Evolutionary conservation across 2,888 invertebrate species (phyloP), one percentile per base, ranked within the genome.

Genomic region (Pseudococcus viburni): DNA sequence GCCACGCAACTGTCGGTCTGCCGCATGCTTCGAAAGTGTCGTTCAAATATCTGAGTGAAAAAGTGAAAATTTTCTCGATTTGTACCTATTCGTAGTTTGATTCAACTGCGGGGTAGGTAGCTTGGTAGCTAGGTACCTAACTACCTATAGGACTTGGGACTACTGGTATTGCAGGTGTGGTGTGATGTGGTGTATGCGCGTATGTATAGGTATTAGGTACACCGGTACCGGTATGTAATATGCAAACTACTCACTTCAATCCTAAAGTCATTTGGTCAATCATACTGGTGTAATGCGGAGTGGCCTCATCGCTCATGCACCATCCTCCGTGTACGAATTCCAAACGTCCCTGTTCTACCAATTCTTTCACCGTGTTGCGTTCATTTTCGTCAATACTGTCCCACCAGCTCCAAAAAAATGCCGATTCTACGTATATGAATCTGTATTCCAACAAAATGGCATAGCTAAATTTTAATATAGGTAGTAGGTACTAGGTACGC

Each of bases 1-100:
- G 96, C 96, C 96, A 96, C 0, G 95, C 96, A 0, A 95, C 93
- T 87, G 93, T 94, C 0, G 97, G 96, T 48, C 94, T 93, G 0
- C 94, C 96, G 90, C 96, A 96, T 0, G 94, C 93, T 0, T 95
- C 95, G 84, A 96, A 93, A 0, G 94, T 94, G 83, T 95, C 94
- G 89, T 94, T 94, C 0, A 96, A 91, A 89, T 93, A 93, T 87
- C 95, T 95, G 33, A 33, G 90, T 0, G 89, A 89, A 84, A 84
- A 89, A 15, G 15, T 51, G 11, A 17, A 46, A 11, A 46, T 12
- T 11, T 8, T 17, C 17, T 1, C 51, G 51, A 51, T 11, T 51
- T 15, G 51, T 46, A 12, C 46, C 12, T 6, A n/a, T n/a, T n/a
- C n/a, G n/a, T n/a, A n/a, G n/a, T n/a, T n/a, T n/a, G n/a, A n/a